phyloP scores from a whole-genome alignment of 2,797 vertebrate genomes.

The Ciconia nigra region DNA sequence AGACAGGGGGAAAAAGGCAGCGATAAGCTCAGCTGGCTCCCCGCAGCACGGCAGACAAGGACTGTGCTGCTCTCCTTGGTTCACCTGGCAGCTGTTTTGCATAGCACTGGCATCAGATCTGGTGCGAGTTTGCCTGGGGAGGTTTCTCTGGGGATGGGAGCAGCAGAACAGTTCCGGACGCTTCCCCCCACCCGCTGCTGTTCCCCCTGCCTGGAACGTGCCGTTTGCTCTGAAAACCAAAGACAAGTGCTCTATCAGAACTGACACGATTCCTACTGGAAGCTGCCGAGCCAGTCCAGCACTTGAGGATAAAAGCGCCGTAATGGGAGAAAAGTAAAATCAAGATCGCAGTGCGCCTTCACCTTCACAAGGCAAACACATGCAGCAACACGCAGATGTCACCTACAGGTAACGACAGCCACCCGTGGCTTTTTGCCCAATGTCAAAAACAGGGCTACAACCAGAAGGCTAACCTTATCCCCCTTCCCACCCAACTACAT shows the following conservation, averaged over 20 bases:
- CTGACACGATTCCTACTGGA: not conserved
- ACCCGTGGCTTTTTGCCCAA: not conserved
- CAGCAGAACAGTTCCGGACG: conserved; percentile 53
- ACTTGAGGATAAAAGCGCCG: not conserved
- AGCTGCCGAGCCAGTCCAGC: not conserved
- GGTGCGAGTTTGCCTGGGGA: conserved; percentile 75
- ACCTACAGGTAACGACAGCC: not conserved
- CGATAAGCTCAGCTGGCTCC: not conserved
- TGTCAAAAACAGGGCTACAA: not conserved
- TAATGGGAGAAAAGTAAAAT: not conserved
- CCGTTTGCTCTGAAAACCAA: not conserved
- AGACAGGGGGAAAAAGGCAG: not conserved
- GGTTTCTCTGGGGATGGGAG: conserved; percentile 73
- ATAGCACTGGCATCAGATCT: conserved; percentile 70
- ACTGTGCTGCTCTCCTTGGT: conserved; percentile 4
- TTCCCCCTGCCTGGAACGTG: not conserved
- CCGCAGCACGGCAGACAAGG: not conserved
- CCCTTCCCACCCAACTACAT: not conserved
- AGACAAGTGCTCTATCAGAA: not conserved
- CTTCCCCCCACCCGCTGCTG: not conserved
- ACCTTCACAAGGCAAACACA: not conserved
- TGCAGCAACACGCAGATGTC: not conserved
- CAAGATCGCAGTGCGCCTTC: not conserved
- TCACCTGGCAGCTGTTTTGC: conserved; percentile 68
- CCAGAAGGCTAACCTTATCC: not conserved